phyloP scores from a whole-genome alignment of 2,888 invertebrate species.

The Coelopa pilipes region DNA sequence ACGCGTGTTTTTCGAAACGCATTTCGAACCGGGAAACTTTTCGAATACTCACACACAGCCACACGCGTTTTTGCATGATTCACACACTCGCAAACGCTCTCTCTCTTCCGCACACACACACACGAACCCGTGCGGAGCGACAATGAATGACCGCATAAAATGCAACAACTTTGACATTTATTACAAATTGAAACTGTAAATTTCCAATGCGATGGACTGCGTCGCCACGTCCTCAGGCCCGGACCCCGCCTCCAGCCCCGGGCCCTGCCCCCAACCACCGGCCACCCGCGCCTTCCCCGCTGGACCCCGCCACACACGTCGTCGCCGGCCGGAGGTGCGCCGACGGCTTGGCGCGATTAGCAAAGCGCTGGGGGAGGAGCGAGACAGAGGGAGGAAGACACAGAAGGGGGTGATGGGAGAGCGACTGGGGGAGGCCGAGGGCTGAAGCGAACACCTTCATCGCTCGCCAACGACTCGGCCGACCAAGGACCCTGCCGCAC shows the following conservation, averaged over 20 bases:
- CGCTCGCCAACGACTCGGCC: too few relatives aligned
- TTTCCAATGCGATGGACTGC: constrained; percentile 42
- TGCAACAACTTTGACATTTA: constrained; percentile 56
- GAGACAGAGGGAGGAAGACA: not conserved
- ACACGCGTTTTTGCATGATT: not conserved
- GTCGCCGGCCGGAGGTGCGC: not conserved
- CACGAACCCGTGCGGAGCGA: not conserved
- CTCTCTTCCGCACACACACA: not conserved
- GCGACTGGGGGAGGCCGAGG: not conserved
- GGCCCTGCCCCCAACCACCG: not conserved
- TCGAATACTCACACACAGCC: not conserved
- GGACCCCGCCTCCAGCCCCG: not conserved
- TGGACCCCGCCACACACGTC: not conserved
- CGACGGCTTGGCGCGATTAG: not conserved
- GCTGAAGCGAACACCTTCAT: not conserved
- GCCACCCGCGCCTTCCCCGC: too few relatives aligned
- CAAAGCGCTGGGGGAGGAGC: not conserved
- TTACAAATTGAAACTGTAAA: constrained; percentile 57
- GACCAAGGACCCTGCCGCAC: too few relatives aligned
- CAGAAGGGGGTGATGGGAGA: not conserved
- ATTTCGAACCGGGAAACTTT: not conserved
- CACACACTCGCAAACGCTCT: constrained; percentile 9
- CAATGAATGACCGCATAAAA: constrained; percentile 59
- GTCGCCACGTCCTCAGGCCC: not conserved
- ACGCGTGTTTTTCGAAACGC: constrained; percentile 1